Conservation (phyloP, 2,797 vertebrate species). For the Hozukius guyotensis region DNA sequence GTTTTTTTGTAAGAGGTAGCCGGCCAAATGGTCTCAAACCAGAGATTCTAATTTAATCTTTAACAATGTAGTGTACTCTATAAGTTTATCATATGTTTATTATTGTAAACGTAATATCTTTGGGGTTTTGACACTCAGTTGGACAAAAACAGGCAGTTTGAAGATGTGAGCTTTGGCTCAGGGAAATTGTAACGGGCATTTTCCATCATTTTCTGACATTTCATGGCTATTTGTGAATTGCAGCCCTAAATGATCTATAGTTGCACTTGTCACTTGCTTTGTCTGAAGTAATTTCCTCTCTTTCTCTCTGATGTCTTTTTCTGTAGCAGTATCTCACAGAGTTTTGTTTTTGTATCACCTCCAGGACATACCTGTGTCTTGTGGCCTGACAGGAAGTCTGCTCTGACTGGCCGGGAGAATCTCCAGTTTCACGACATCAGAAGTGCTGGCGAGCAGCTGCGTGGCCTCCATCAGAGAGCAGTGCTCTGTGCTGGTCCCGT, state of each 20-base stretch:
- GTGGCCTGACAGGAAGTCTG: slow-evolving; percentile 85
- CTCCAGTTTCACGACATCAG: slow-evolving; percentile 90
- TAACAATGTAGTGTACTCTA: background rate
- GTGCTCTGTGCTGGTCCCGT: slow-evolving; percentile 93
- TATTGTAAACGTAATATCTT: background rate
- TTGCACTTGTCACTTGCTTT: background rate
- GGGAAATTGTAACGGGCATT: background rate
- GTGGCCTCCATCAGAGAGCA: slow-evolving; percentile 94
- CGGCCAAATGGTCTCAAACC: background rate
- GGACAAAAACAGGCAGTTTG: background rate
- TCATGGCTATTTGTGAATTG: background rate
- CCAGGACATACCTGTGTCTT: slow-evolving; percentile 87
- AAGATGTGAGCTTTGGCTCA: background rate
- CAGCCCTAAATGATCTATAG: background rate
- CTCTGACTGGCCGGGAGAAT: slow-evolving; percentile 91
- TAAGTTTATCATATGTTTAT: background rate
- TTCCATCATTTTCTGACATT: background rate
- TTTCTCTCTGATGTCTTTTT: background rate
- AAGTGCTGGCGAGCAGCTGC: slow-evolving; percentile 91
- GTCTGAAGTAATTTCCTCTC: background rate
- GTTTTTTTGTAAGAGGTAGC: background rate
- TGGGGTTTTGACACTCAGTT: background rate
- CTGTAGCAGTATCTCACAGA: background rate
- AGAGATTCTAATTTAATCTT: background rate
- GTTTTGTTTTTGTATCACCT: background rate